Base-by-base conservation (phyloP, 1,140 invertebrate species). In the Heterodera schachtii region DNA sequence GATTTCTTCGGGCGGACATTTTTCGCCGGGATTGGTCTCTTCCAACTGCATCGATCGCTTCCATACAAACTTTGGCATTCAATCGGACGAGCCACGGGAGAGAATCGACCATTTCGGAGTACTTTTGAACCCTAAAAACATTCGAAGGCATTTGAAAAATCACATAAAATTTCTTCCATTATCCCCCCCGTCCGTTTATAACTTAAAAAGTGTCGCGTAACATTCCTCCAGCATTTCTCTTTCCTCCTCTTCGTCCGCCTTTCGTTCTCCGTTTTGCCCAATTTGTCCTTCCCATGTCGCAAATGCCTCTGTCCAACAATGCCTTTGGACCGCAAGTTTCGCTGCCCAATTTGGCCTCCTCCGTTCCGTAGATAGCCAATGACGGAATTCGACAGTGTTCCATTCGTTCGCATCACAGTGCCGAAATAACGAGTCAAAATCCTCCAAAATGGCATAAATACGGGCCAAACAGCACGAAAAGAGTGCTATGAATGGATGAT, bases 11-110 rank as follows among this genome's bases (percentile, higher is more conserved):
- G 21, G 44, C 41, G 41, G 31, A 41, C 43, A 64, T 78, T 47
- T 78, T 31, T 52, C 70, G 44, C 31, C 21, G 52, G 69, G 69
- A 71, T 69, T 69, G 31, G 11, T 21, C 43, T 49, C 57, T 44
- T 78, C 77, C 47, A 78, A 69, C 49, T n/a, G 66, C 66, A 21
- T 78, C 64, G 16, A 78, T 69, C 47, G 66, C 70, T 41, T 78
- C 77, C 77, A 78, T 78, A 49, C 77, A 78, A 31, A 69, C 43
- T 41, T 2, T 6, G 41, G 77, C 16, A 46, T 78, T 69, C 70
- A 78, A 16, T 69, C 1, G 21, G 46, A 78, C 70, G 21, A 78
- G 47, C 77, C 77, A 78, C 7, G 21, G 19, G 41, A 78, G 64
- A 6, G 66, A 8, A 44, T 31, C n/a, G 47, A 44, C 70, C 31